phyloP scores from a whole-genome alignment of 1,140 invertebrate genomes.

The Dermatophagoides farinae region DNA sequence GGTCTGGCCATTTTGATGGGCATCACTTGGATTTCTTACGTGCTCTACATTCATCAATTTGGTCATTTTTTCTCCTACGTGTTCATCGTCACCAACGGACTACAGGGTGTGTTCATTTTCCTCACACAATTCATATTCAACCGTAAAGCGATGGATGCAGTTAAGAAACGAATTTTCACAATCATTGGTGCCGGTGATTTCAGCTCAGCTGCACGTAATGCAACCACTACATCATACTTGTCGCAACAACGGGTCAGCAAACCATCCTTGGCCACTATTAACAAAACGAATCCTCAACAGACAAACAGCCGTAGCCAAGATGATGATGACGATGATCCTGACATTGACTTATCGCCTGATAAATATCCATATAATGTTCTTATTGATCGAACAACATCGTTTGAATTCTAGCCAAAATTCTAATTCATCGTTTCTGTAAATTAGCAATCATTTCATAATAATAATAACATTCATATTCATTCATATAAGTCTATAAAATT shows the following conservation, averaged over 20 bases:
- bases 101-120: constrained; percentile 18
- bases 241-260: too few species aligned
- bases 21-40: constrained; percentile 17
- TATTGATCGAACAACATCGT: too few species aligned
- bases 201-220: not conserved
- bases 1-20: constrained; percentile 16
- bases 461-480: too few species aligned
- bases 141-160: constrained; percentile 5
- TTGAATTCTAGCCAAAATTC: too few species aligned
- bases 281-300: too few species aligned
- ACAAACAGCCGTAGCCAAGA: not conserved
- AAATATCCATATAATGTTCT: too few species aligned
- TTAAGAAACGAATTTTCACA: not conserved
- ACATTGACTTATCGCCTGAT: not conserved
- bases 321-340: not conserved
- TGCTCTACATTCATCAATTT: constrained; percentile 14
- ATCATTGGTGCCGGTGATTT: not conserved
- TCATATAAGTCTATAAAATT: too few species aligned
- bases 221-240: not conserved
- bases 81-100: constrained; percentile 17
- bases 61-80: constrained; percentile 13
- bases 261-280: too few species aligned
- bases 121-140: constrained; percentile 15
- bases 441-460: too few species aligned
- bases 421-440: too few species aligned